phyloP scores from a whole-genome alignment of 2,113 vertebrate genomes.

The Guaruba guarouba region DNA sequence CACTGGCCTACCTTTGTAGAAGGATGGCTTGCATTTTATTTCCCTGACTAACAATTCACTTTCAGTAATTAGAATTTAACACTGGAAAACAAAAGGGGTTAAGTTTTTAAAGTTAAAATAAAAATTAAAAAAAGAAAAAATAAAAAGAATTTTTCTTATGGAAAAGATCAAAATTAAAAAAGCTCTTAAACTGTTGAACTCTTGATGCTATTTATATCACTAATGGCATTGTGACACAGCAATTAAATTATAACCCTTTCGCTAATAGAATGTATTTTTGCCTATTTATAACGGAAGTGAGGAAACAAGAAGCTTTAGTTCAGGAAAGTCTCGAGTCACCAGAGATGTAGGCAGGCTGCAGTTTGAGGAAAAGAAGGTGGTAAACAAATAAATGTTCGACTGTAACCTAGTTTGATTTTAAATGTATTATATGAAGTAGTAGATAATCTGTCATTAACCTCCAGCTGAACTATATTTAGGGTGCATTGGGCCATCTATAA shows the following conservation, averaged over 20 bases:
- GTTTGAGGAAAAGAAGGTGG: background rate
- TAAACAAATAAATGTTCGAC: background rate
- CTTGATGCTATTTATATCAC: constrained; percentile 4
- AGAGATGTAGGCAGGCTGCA: background rate
- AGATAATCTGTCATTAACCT: background rate
- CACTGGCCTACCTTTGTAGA: constrained; percentile 52
- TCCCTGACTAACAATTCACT: constrained; percentile 55
- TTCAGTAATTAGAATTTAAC: constrained; percentile 53
- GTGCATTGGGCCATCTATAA: background rate
- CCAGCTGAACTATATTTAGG: background rate
- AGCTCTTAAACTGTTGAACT: background rate
- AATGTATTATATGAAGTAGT: background rate
- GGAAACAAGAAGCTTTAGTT: background rate
- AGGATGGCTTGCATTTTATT: constrained; percentile 55
- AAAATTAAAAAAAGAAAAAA: background rate
- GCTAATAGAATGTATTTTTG: background rate
- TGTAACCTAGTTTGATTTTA: background rate
- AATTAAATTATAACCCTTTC: constrained; percentile 39
- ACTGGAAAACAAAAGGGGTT: background rate
- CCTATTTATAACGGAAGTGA: background rate
- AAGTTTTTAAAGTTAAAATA: background rate
- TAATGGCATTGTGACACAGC: constrained; percentile 48
- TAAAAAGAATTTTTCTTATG: background rate
- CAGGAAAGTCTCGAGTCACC: background rate
- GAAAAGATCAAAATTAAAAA: background rate